phyloP scores from a whole-genome alignment of 1,140 invertebrate genomes.

The Araneus ventricosus region DNA sequence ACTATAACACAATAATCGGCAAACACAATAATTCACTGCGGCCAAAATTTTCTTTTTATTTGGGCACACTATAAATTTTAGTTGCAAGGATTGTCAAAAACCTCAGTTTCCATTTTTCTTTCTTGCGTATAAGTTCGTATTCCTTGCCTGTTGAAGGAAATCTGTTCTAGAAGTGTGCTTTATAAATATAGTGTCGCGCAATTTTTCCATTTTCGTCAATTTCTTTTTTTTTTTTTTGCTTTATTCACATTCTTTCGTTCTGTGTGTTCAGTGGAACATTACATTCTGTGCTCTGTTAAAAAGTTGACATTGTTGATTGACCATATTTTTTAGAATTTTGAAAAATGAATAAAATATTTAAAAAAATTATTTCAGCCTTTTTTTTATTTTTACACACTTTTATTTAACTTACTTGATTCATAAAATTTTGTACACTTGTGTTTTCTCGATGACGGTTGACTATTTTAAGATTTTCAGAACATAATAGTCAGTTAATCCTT shows the following conservation, averaged over 20 bases:
- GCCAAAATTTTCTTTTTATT: too few relatives aligned
- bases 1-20: too few relatives aligned
- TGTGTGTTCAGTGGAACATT: neutral
- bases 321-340: constrained; percentile 10
- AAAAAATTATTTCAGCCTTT: neutral
- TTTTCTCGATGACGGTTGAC: too few relatives aligned
- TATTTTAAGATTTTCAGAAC: too few relatives aligned
- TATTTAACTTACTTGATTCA: neutral
- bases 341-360: neutral
- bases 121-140: too few relatives aligned
- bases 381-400: neutral
- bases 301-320: neutral
- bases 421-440: too few relatives aligned
- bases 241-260: too few relatives aligned
- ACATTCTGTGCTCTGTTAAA: neutral
- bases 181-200: neutral
- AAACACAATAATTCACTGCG: too few relatives aligned
- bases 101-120: too few relatives aligned
- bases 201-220: neutral
- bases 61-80: too few relatives aligned
- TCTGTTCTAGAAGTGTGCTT: neutral
- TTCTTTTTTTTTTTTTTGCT: neutral
- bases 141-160: neutral
- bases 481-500: too few relatives aligned
- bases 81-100: neutral